A percentile compares a stretch with the other conserved stretches of the same genome.
These are phyloP conservation scores for Zaprionus capensis DNA, from an alignment of 1,140 invertebrate species.

Conservation along the genomic window DNA sequence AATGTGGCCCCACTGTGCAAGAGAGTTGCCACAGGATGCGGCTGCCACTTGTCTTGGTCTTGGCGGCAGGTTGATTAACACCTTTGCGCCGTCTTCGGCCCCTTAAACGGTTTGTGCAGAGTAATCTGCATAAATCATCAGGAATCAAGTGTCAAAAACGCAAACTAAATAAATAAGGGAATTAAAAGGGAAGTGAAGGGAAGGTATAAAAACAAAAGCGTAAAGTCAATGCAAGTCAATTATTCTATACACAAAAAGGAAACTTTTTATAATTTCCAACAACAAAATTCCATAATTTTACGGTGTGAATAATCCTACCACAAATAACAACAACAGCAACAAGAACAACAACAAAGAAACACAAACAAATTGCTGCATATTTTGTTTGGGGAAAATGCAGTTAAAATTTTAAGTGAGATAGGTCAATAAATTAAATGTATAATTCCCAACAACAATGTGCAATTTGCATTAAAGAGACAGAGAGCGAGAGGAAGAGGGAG, in stretches of 20 bases:
- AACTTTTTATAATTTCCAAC: neutral
- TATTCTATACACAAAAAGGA: neutral
- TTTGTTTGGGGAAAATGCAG: neutral
- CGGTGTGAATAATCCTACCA: neutral
- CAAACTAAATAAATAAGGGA: neutral
- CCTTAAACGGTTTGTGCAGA: neutral
- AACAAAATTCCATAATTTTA: neutral
- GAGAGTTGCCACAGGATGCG: too few species aligned
- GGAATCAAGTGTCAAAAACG: neutral
- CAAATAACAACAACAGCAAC: neutral
- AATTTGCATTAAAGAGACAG: too few species aligned
- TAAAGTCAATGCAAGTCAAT: neutral
- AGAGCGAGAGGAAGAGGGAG: neutral
- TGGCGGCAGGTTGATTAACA: neutral
- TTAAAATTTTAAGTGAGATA: neutral
- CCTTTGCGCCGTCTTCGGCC: neutral
- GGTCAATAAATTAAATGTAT: constrained; percentile 5
- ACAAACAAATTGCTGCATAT: neutral
- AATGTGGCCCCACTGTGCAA: neutral
- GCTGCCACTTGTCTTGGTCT: neutral
- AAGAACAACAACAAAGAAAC: too few species aligned
- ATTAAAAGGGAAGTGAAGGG: neutral
- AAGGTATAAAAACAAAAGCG: neutral
- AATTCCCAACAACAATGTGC: neutral
- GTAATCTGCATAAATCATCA: constrained; percentile 6